Percentiles rank a stretch among this genome's conserved stretches.
These are phyloP conservation scores for Holocentrus rufus DNA, from an alignment of 2,797 vertebrate genomes.

Conservation along the genomic window DNA sequence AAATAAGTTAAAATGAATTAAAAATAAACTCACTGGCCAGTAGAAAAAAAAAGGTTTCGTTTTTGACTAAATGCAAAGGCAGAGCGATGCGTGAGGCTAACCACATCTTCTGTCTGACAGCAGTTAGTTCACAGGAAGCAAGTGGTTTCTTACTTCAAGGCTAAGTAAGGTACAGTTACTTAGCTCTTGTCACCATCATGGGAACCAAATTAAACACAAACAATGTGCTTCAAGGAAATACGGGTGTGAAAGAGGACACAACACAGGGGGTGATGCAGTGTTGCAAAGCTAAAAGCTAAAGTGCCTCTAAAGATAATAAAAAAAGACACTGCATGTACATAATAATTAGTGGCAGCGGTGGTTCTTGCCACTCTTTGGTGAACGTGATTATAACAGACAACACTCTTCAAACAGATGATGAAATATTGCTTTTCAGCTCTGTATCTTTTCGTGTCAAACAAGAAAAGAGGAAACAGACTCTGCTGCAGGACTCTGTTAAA, in stretches of 20 bases:
- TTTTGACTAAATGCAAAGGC: neutral
- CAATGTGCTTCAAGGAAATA: neutral
- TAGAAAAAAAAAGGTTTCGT: neutral
- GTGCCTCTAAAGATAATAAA: too few species aligned
- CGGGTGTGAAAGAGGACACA: too few species aligned
- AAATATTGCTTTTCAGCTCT: slow-evolving; percentile 37
- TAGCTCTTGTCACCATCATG: neutral
- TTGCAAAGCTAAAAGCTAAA: too few species aligned
- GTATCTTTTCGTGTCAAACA: slow-evolving; percentile 10
- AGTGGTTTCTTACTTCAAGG: accelerated
- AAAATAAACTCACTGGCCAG: neutral
- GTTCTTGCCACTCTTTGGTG: slow-evolving; percentile 29
- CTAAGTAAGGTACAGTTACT: neutral
- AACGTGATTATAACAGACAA: neutral
- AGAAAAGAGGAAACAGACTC: neutral
- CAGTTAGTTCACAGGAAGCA: slow-evolving; percentile 39
- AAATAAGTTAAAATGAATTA: neutral
- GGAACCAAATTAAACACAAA: neutral
- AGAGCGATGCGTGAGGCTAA: neutral
- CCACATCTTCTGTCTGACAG: neutral
- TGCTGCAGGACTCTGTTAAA: slow-evolving; percentile 29
- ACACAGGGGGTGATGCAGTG: too few species aligned
- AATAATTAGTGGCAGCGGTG: too few species aligned
- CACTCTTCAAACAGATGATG: neutral
- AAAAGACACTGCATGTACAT: too few species aligned